Evolutionary conservation across 2,113 vertebrate species (phyloP), one percentile per base, ranked within the genome.

Genomic region (Oryzias curvinotus): DNA sequence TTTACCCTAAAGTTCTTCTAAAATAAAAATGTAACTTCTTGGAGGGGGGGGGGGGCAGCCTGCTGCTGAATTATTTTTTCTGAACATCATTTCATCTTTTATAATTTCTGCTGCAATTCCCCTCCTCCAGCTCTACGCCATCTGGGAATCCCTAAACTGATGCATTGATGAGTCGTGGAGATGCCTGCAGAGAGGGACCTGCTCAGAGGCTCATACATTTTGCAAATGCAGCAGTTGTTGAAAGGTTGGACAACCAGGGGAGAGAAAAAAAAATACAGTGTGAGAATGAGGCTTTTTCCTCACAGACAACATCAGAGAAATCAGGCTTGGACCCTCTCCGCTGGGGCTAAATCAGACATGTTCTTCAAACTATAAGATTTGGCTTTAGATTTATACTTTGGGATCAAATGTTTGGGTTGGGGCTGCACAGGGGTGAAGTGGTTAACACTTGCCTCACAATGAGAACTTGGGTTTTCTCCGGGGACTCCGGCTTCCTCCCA

Each of bases 171-270:
- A 17, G 14, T 17, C 16, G 16, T 17, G 16, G 16, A 45, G 44
- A 48, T 48, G 47, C 47, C n/a, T 48, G 47, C 16, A 48, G n/a
- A 48, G n/a, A 48, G 47, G 47, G n/a, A 48, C 47, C 36, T 18
- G 47, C 47, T 18, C 47, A 48, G 1, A 48, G 47, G 48, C n/a
- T 50, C 19, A 50, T 50, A 5, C 6, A 5, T 50, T 14, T 18
- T 50, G 48, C 19, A 18, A 50, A 50, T 50, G 48, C 44, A 45
- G 16, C 14, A 45, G 44, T 45, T 16, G 44, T 17, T 36, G 10
- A 36, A 36, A 36, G 36, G 36, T 36, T 36, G 44, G 44, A 17
- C 14, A 14, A 45, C 44, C 44, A 45, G 4, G 44, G 48, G 50
- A 45, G 14, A 17, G 18, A 19, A 28, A 28, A 16, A 16, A 52